These are phyloP conservation scores for Andrena cerasifolii DNA, from an alignment of 1,140 invertebrate species.

Conservation along the genomic window DNA sequence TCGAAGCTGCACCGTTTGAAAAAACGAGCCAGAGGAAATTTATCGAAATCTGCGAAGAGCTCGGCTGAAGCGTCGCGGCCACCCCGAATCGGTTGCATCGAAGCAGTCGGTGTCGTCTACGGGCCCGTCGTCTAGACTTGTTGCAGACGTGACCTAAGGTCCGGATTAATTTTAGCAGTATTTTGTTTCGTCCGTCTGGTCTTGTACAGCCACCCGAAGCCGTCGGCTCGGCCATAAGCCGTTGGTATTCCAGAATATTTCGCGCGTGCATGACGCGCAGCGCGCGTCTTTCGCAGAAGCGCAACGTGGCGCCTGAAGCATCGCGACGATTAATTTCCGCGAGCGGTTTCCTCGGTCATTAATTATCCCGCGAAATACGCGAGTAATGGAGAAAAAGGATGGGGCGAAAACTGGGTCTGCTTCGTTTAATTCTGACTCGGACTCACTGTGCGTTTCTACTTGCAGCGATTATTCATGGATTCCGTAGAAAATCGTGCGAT, in stretches of 20 bases:
- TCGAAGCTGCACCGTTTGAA: neutral
- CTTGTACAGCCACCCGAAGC: conserved; percentile 40
- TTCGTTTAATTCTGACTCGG: no score
- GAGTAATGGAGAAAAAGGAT: neutral
- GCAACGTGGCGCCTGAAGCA: conserved; percentile 38
- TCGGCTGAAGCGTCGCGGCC: conserved; percentile 48
- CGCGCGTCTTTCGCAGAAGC: conserved; percentile 44
- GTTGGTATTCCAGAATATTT: conserved; percentile 64
- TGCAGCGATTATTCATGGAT: no score
- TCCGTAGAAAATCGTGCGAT: no score
- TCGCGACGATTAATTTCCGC: neutral
- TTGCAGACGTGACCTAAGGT: conserved; percentile 77
- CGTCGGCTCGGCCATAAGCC: conserved; percentile 42
- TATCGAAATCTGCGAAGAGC: conserved; percentile 40
- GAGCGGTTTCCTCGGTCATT: neutral
- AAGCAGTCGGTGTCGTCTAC: conserved; percentile 48
- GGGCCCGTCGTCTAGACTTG: conserved; percentile 72
- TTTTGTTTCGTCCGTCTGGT: conserved; percentile 75
- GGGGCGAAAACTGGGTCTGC: no score
- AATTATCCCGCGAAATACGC: neutral
- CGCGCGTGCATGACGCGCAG: conserved; percentile 47
- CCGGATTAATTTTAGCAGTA: conserved; percentile 77
- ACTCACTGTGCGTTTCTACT: no score
- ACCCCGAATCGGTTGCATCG: conserved; percentile 47
- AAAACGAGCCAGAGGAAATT: conserved; percentile 35